Base-by-base conservation (phyloP, 2,113 vertebrate genomes). In the Mugil cephalus region DNA sequence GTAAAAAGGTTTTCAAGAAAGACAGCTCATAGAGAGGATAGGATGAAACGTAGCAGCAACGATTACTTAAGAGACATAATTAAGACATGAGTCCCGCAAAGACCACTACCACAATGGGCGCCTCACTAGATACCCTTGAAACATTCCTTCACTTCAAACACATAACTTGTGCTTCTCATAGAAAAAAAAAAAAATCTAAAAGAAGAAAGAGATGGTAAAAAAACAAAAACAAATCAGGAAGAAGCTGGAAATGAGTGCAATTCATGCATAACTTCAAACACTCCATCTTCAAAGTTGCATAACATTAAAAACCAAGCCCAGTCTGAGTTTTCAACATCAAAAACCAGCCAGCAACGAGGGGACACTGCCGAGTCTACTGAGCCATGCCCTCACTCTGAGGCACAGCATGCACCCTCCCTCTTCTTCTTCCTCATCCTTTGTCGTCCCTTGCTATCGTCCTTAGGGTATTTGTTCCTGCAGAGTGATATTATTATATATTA, bases 201-300 rank as follows among this genome's bases (percentile, higher is more conserved):
- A 85, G 83, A 90, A 90, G 78, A 86, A 86, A 88, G 81, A 86
- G 84, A 86, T 74, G 74, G 69, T 56, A 12, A 69, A 79, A 66
- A 87, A 73, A 75, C 79, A 87, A 88, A 88, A 80, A 89, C 87
- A 93, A 92, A 93, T 90, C 84, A 90, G 86, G 88, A 89, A 92
- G 89, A 90, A 87, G 80, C 82, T 89, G 87, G 86, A 93, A 93
- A 93, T 91, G 91, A 93, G 91, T 88, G 88, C 90, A 91, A 91
- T 91, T 93, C 89, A 93, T 91, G 88, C 92, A 93, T 87, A 92
- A 92, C 92, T 93, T 94, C 92, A 93, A 93, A 92, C 86, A 71
- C 83, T 68, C 83, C 68, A 77, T 88, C 92, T 93, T 93, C 92
- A 94, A 91, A 93, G 90, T 93, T 93, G 89, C 91, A 90, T 90